These are phyloP conservation scores for Megastigmus dorsalis DNA, from an alignment of 2,888 invertebrate genomes.

Conservation along the genomic window DNA sequence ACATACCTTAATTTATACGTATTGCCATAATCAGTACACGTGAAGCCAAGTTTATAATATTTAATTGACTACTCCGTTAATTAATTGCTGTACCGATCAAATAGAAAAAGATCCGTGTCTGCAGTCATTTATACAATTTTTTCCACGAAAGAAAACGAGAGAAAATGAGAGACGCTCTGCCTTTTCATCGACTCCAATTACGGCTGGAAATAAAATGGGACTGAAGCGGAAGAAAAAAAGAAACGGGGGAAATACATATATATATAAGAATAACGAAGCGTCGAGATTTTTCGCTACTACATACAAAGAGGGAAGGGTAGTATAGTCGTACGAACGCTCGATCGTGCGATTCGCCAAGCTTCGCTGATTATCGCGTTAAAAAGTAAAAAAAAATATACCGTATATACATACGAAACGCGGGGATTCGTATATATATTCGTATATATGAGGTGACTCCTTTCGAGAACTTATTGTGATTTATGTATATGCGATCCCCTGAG, in stretches of 20 bases:
- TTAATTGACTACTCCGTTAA: background rate
- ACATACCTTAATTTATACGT: too few relatives aligned
- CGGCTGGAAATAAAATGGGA: background rate
- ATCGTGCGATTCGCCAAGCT: constrained; percentile 35
- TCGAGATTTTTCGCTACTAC: background rate
- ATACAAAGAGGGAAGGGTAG: too few relatives aligned
- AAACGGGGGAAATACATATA: too few relatives aligned
- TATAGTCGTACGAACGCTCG: constrained; percentile 13
- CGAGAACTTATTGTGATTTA: constrained; percentile 29
- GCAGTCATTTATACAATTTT: too few relatives aligned
- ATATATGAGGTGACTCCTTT: constrained; percentile 11
- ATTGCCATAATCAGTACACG: too few relatives aligned
- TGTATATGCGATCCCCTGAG: background rate
- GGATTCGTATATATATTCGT: too few relatives aligned
- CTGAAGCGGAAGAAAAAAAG: background rate
- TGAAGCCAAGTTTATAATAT: background rate
- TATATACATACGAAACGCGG: too few relatives aligned
- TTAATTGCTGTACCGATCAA: background rate
- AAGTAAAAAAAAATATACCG: constrained; percentile 9
- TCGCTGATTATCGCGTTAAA: constrained; percentile 25
- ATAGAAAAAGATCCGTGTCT: background rate
- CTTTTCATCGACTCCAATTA: constrained; percentile 18
- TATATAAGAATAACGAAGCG: too few relatives aligned
- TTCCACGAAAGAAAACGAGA: background rate
- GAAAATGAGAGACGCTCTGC: background rate